Percentiles rank a stretch among this genome's conserved stretches.
Evolutionary conservation across 1,140 invertebrate genomes (phyloP).

Genomic region (Drosophila rhopaloa): DNA sequence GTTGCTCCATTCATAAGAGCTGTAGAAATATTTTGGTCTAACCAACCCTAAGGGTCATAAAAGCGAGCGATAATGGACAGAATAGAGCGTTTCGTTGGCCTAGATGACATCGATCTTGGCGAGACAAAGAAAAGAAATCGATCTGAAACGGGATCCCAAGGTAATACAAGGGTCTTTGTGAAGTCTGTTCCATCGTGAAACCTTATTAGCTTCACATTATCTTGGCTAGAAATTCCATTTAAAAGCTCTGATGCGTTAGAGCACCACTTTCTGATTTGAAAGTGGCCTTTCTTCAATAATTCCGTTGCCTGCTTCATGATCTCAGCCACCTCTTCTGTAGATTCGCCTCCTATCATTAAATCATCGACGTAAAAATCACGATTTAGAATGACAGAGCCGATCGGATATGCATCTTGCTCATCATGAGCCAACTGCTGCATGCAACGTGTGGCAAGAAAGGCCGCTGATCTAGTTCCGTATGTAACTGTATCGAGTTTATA

Average conservation of each 20-base stretch:
- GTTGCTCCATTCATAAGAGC: too few relatives aligned
- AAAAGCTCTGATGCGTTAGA: too few relatives aligned
- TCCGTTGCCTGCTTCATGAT: background rate
- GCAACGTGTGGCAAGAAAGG: too few relatives aligned
- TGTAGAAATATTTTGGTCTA: too few relatives aligned
- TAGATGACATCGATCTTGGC: background rate
- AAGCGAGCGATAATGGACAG: background rate
- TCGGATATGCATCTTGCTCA: background rate
- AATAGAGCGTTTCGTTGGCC: background rate
- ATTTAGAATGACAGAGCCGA: background rate
- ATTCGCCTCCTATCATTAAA: background rate
- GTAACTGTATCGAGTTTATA: too few relatives aligned
- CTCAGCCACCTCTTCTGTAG: background rate
- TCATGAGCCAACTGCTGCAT: too few relatives aligned
- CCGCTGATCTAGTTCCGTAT: too few relatives aligned
- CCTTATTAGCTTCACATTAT: background rate
- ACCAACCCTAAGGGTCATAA: background rate
- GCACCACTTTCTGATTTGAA: too few relatives aligned
- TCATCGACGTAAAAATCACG: background rate
- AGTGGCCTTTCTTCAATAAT: too few relatives aligned
- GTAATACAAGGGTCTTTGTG: too few relatives aligned
- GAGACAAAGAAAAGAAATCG: background rate
- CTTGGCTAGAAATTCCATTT: background rate
- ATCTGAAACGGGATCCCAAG: too few relatives aligned
- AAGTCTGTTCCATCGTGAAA: too few relatives aligned